Evolutionary conservation across 1,140 invertebrate species (phyloP), one percentile per base, ranked within the genome.

Genomic region (Acromyrmex heyeri): DNA sequence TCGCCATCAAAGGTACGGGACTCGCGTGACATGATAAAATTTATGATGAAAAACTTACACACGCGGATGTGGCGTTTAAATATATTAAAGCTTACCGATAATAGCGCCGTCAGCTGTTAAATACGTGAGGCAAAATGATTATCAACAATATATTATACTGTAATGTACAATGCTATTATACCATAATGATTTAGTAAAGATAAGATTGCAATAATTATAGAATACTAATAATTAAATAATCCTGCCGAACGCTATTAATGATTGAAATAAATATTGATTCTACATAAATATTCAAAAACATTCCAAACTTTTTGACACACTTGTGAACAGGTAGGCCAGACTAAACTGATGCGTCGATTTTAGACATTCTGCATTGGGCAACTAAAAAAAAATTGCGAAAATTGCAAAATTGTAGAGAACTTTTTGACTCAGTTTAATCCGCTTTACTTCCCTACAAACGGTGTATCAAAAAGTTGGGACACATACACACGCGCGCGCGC

Each of bases 11-110:
- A 59, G 55, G 59, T 59, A 72, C 78, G 67, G 34, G 14, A 72
- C 18, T 82, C 55, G 55, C 79, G 38, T 82, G 79, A 82, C 67
- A 24, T 73, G 67, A 82, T 82, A 61, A 82, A 82, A 82, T 73
- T 82, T 82, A 73, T 38, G 79, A 24, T 72, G 67, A 73, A 24
- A 82, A 73, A 73, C 67, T 48, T 59, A 55, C 67, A 18, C 50
- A 30, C 53, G 21, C n/a, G 65, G 79, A 61, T 82, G 12, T 34
- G 38, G 24, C 34, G 7, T 61, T 82, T 82, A 73, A 82, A 34
- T 50, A 14, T 82, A 48, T 72, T 59, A 34, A 73, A 53, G 2
- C 48, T 55, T 48, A 50, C n/a, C 67, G 79, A 82, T 82, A 82
- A 73, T 24, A 48, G 53, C 65, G 14, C 34, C 24, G 53, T 70